Base-by-base conservation (phyloP, 2,888 invertebrate genomes). In the Cheilosia soror region DNA sequence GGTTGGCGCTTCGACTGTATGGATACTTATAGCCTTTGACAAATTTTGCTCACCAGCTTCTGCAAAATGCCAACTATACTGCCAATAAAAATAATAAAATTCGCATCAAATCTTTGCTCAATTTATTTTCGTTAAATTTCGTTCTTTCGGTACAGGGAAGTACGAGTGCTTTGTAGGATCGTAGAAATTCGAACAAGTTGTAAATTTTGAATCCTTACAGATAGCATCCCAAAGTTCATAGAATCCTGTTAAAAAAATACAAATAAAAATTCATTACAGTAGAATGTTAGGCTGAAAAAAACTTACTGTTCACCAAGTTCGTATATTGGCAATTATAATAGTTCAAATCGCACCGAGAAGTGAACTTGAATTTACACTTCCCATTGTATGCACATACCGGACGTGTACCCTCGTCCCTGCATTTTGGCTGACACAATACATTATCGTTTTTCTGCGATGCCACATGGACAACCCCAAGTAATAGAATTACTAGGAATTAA, bases 241-340 rank as follows among this genome's bases (percentile, higher is more conserved):
- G 15, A 57, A 57, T 20, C 33, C 57, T 57, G 44, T 13, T 15
- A 33, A 29, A 31, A 25, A 51, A 20, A 51, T 9, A 7, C 0
- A 5, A 27, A n/a, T n/a, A 2, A 11, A 13, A 53, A 27, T 13
- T 25, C 27, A 13, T 29, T 29, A n/a, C 29, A 0, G 3, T 27
- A 9, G 7, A 33, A 5, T 11, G 4, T 27, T 11, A 25, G n/a
- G 13, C 13, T 2, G 5, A 13, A n/a, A 6, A 2, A n/a, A 40
- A 49, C 66, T 73, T 68, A 80, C 73, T 13, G n/a, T 63, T 72
- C 3, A 15, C 53, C 4, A 20, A 29, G 3, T 13, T 11, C 2
- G 51, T 55, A 42, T 80, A 80, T 42, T 69, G 68, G 15, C 80
- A 80, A 7, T 80, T 80, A 42, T 68, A 80, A 49, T 75, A 80